These are phyloP conservation scores for Lanistes nyassanus DNA, from an alignment of 1,140 invertebrate genomes.

Conservation along the genomic window DNA sequence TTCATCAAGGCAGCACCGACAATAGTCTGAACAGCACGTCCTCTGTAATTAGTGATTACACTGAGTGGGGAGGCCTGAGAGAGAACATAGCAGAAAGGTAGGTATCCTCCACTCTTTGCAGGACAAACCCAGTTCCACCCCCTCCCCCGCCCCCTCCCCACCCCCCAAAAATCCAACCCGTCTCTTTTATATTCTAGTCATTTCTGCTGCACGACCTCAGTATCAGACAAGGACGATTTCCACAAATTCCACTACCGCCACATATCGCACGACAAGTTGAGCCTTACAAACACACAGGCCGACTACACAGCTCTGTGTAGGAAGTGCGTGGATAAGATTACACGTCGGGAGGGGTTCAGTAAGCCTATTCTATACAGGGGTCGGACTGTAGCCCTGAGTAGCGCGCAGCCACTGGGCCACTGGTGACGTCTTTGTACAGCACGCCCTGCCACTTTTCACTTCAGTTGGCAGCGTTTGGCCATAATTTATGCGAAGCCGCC, in stretches of 20 bases:
- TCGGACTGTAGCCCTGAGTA: not conserved
- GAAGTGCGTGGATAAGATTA: not conserved
- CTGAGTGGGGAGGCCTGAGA: not conserved
- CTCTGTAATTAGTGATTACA: not conserved
- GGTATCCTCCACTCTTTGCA: not conserved
- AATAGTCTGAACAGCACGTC: not conserved
- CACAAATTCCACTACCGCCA: too few relatives aligned
- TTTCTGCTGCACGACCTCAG: not conserved
- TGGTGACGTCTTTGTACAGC: not conserved
- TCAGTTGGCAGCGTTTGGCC: not conserved
- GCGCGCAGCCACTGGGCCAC: not conserved
- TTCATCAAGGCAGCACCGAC: not conserved
- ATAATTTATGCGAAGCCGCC: conserved; percentile 7
- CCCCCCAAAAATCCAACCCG: not conserved
- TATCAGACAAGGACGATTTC: not conserved
- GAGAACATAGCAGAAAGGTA: not conserved
- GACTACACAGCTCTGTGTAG: not conserved
- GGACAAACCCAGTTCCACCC: too few relatives aligned
- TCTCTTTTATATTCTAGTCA: not conserved
- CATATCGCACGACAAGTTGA: not conserved
- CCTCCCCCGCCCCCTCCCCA: not conserved
- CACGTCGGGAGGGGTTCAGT: not conserved
- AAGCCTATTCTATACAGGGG: not conserved
- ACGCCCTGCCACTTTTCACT: not conserved
- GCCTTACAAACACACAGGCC: not conserved